Base-by-base conservation (phyloP, 1,140 invertebrate genomes). In the Oncopodura yosiiana region DNA sequence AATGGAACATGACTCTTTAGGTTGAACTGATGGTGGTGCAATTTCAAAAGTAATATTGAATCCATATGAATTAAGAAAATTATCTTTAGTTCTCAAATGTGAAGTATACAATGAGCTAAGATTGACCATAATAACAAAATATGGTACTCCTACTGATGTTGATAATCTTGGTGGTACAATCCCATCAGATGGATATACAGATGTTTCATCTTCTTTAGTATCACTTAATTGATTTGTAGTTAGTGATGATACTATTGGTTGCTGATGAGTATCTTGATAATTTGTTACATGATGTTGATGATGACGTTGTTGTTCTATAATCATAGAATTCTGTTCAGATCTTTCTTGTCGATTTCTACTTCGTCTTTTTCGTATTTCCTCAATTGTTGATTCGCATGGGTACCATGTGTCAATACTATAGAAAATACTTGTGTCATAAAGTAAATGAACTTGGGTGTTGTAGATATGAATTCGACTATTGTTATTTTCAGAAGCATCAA, bases 11-110 rank as follows among this genome's bases (percentile, higher is more conserved):
- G 81, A 78, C 30, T 78, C 71, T 76, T 18, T 75, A 72, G 11
- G 73, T 36, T 29, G 50, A 66, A 30, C 67, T 67, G 55, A 72
- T 67, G 64, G 61, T 1, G 69, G 69, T 18, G 58, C 60, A 23
- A 92, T 81, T 66, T 89, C 86, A 68, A 91, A 93, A 3, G 88
- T 93, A 58, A 93, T 82, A 69, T 94, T 94, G 73, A 94, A 92
- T 6, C 89, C 90, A 67, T 84, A 91, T 2, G 90, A 86, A 58
- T 89, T 81, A 19, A 91, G 73, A 9, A 93, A 73, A 45, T 82
- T 78, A 61, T 87, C 80, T 36, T 88, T 69, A 0, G 87, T 86
- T 1, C 90, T 73, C 34, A 93, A 71, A 69, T 93, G 87, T 34
- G 86, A 83, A 4, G 87, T 87, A 62, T 86, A 84, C 46, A 87